Base-by-base conservation (phyloP, 2,797 vertebrate genomes). In the Leucoraja ocellata region DNA sequence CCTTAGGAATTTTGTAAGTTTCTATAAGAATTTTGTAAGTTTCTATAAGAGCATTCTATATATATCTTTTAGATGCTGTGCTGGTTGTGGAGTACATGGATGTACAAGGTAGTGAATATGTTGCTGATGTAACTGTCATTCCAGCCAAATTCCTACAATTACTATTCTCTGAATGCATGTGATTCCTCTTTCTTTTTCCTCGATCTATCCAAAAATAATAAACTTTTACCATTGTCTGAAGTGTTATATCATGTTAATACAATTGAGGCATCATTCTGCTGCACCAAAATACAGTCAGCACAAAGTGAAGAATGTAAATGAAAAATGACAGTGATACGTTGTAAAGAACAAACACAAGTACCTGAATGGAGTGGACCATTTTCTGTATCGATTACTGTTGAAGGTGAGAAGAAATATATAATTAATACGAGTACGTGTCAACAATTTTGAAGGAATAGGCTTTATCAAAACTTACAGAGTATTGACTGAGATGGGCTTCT, bases 351-450 rank as follows among this genome's bases (percentile, higher is more conserved):
- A 68, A 91, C 65, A 36, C 54, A 84, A 68, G 84, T 92, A 92
- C 90, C 90, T 92, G 68, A 92, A 76, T 14, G 90, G 68, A 14
- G 36, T 58, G 90, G 90, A 25, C 23, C 74, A n/a, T 0, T 1
- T 54, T 92, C 90, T 92, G 23, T 76, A 76, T 92, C 46, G 68
- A 39, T 92, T 76, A 11, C 90, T 92, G 39, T 92, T 54, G 90
- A 88, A 68, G 21, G 46, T 21, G 84, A 18, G 61, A 46, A 92
- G 76, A 58, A 16, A 7, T 13, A 14, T 74, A n/a, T 90, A 54
- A 91, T 39, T 92, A 54, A 92, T 16, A 91, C 16, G 1, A 36
- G 36, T 39, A 92, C 9, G 28, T 14, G 71, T 11, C 36, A 76
- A 25, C 32, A 92, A 16, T 92, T 92, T 92, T 92, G 90, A 92